Conservation (phyloP, 2,113 vertebrate species). For the Eudorcas thomsonii region DNA sequence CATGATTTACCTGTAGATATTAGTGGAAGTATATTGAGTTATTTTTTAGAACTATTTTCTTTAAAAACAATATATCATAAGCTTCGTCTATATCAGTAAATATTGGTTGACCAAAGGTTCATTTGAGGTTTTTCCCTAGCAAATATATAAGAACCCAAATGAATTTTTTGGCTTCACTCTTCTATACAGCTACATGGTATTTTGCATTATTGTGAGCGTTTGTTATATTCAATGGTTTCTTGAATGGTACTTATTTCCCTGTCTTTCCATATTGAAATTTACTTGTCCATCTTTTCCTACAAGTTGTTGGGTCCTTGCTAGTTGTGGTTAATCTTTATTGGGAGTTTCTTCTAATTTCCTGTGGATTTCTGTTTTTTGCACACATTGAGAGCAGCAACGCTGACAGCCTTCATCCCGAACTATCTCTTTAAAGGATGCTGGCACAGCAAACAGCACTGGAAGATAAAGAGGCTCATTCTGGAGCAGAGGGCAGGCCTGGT, state of each 20-base stretch:
- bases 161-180: not conserved
- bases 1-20: not conserved
- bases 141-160: not conserved
- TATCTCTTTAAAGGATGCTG: not conserved
- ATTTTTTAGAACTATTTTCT: not conserved
- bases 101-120: not conserved
- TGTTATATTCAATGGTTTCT: not conserved
- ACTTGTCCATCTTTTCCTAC: not conserved
- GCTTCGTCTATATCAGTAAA: not conserved
- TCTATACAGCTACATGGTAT: not conserved
- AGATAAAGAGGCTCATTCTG: not conserved
- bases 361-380: not conserved
- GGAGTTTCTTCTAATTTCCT: not conserved
- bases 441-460: not conserved
- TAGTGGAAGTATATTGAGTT: not conserved
- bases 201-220: not conserved
- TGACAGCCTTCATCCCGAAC: not conserved
- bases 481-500: not conserved
- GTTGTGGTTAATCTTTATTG: not conserved
- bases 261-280: not conserved
- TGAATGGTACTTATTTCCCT: not conserved
- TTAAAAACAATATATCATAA: not conserved
- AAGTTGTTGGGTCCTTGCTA: not conserved
- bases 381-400: not conserved
- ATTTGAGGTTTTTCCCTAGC: not conserved